Evolutionary conservation across 2,113 vertebrate genomes (phyloP).

Genomic region (Gymnarchus niloticus): DNA sequence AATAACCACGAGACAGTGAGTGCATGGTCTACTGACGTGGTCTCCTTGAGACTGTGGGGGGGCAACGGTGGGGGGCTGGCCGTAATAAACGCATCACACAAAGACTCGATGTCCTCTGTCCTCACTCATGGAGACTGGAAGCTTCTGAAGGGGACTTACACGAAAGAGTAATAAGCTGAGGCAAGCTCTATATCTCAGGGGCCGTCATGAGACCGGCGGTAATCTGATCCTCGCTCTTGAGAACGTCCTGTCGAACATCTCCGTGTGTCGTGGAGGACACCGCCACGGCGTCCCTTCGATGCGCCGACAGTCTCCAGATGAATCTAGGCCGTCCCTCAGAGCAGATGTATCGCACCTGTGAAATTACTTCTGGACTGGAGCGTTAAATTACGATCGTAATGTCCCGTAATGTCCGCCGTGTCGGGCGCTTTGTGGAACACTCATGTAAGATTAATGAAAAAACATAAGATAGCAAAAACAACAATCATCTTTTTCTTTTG

Average conservation of each 20-base stretch:
- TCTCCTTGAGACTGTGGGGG: neutral
- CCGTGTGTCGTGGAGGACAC: no score
- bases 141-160: constrained; percentile 16
- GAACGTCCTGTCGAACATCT: no score
- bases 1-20: neutral
- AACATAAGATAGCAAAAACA: neutral
- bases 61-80: neutral
- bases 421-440: neutral
- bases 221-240: no score
- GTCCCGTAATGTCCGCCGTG: neutral
- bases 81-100: neutral
- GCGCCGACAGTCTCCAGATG: no score
- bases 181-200: no score
- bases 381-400: neutral
- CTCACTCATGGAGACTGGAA: neutral
- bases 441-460: neutral
- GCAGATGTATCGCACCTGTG: neutral
- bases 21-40: neutral
- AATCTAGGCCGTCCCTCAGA: neutral
- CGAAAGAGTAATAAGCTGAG: neutral
- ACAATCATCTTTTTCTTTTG: no score
- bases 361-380: neutral
- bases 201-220: neutral
- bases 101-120: neutral
- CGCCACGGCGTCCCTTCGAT: no score